Evolutionary conservation across 92 coral and sea anemone genomes (phyloP), one percentile per base, ranked within the genome.

Genomic region (Zoanthus sociatus): DNA sequence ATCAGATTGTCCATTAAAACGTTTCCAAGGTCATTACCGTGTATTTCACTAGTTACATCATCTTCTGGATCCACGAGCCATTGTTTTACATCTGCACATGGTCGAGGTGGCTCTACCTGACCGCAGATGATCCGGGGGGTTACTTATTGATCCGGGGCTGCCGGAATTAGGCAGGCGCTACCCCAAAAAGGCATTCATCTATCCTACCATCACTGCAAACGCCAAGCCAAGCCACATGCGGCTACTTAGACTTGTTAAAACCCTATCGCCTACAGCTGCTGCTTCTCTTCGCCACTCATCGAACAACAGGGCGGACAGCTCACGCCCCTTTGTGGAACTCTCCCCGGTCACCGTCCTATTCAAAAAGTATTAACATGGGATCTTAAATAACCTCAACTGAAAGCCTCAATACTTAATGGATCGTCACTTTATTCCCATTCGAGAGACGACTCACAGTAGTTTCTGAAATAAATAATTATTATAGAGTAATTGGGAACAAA

Each of bases 61-160:
- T 58, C 66, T 58, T 58, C 66, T 58, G 66, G 66, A 58, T 15
- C 14, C 66, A 4, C 14, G 66, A 58, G 66, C 66, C 66, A 58
- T 17, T 16, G 66, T 58, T 58, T 58, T 58, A 58, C 66, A 16
- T 58, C 66, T 58, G 66, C 66, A 15, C 66, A 5, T 58, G 66
- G 66, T 58, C 66, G 6, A 58, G 66, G 66, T 58, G 66, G 66
- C 66, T 58, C 66, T 58, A 58, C 66, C 66, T 15, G 66, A 58
- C 66, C 66, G 18, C 66, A 58, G 66, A 58, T 58, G 66, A 58
- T 26, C 66, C 20, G 66, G 66, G 66, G 66, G 66, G 66, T 58
- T 58, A 58, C 66, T 58, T 58, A 58, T 58, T 58, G 66, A 0
- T 58, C 66, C 66, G 6, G 66, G n/a, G 20, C 66, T 58, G 0